phyloP scores from a whole-genome alignment of 2,113 vertebrate genomes.

The Raja brachyura region DNA sequence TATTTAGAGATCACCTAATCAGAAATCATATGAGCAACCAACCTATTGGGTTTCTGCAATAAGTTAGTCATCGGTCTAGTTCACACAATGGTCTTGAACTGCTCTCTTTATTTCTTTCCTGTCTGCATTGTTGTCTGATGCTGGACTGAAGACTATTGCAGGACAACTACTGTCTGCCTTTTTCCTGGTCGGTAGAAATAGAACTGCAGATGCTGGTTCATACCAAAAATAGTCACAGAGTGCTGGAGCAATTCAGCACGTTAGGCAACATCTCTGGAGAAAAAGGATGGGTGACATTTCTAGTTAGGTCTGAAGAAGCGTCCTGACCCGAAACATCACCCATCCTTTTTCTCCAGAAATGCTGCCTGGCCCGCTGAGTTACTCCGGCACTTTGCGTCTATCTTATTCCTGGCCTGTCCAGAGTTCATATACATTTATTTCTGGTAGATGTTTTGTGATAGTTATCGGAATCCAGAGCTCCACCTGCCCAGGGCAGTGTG shows the following conservation, averaged over 20 bases:
- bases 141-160: too few species aligned
- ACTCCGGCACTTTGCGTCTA: too few species aligned
- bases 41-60: neutral
- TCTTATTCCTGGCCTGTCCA: neutral
- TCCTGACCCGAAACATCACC: too few species aligned
- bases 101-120: neutral
- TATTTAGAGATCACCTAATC: neutral
- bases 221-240: too few species aligned
- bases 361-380: too few species aligned
- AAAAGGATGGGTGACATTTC: too few species aligned
- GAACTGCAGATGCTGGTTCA: too few species aligned
- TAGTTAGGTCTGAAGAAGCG: too few species aligned
- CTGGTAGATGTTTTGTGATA: neutral
- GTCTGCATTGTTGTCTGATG: neutral
- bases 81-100: neutral
- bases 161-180: neutral
- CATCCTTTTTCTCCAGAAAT: too few species aligned
- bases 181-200: neutral
- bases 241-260: too few species aligned
- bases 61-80: neutral
- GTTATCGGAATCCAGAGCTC: neutral
- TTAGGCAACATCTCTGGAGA: too few species aligned
- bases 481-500: neutral
- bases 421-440: neutral
- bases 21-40: neutral